These are phyloP conservation scores for Hydrozoanthus gracilis DNA, from an alignment of 92 coral and sea anemone genomes.

Conservation along the genomic window DNA sequence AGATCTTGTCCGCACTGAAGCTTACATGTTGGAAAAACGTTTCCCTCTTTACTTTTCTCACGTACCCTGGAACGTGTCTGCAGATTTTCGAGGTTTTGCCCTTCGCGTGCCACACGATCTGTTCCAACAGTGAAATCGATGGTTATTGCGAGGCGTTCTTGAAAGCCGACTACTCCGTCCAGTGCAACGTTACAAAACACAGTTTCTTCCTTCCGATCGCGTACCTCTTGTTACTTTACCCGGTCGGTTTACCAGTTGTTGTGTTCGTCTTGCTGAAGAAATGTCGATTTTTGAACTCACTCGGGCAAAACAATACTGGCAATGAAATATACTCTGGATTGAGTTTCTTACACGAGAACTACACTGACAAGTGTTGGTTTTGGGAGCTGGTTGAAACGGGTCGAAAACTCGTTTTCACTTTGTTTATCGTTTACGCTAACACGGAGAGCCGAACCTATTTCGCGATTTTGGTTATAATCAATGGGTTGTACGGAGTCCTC, in stretches of 20 bases:
- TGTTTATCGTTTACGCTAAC: constrained; percentile 42
- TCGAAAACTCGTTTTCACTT: constrained; percentile 50
- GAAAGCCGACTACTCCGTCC: no score
- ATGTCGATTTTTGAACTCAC: not conserved
- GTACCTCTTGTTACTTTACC: not conserved
- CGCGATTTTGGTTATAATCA: no score
- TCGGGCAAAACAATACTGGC: not conserved
- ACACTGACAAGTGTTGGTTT: constrained; percentile 57
- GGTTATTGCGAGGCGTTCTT: not conserved
- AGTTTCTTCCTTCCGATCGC: not conserved
- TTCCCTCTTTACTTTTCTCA: constrained; percentile 46
- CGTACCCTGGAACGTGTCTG: constrained; percentile 65
- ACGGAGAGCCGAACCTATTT: no score
- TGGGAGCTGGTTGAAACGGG: constrained; percentile 34
- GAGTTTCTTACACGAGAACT: constrained; percentile 63
- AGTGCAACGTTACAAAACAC: no score
- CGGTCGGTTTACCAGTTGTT: constrained; percentile 38
- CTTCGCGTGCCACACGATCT: constrained; percentile 59
- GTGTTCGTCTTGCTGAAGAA: constrained; percentile 35
- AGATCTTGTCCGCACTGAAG: not conserved
- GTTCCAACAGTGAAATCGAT: constrained; percentile 12
- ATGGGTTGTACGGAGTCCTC: constrained; percentile 61
- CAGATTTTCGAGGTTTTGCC: constrained; percentile 46
- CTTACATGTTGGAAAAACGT: constrained; percentile 47
- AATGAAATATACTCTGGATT: constrained; percentile 47